phyloP scores from a whole-genome alignment of 1,140 invertebrate species.

The Steinernema feltiae region DNA sequence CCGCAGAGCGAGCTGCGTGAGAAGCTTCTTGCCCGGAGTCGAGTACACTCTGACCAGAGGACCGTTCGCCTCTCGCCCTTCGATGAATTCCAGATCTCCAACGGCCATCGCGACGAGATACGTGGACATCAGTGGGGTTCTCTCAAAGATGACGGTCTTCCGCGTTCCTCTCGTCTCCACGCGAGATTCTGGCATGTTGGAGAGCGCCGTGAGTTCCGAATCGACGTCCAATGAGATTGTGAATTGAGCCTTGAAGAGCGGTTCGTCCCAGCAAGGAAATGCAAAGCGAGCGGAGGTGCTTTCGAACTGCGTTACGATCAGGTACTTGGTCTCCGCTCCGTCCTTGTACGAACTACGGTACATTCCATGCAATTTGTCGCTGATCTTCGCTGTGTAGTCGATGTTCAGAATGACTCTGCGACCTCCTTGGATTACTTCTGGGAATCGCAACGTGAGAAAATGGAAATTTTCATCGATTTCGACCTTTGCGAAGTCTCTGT shows the following conservation, averaged over 20 bases:
- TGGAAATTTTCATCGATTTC: neutral
- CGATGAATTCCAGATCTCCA: conserved; percentile 55
- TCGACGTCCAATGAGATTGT: conserved; percentile 59
- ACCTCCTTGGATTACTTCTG: neutral
- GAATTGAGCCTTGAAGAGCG: conserved; percentile 80
- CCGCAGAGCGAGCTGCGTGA: conserved; percentile 36
- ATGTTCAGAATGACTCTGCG: conserved; percentile 59
- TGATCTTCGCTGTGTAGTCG: conserved; percentile 74
- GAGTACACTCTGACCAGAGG: conserved; percentile 68
- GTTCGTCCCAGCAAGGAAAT: conserved; percentile 93
- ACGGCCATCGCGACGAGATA: neutral
- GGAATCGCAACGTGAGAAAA: conserved; percentile 29
- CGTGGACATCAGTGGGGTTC: neutral
- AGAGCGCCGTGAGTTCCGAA: conserved; percentile 16
- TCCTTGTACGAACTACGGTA: conserved; percentile 79
- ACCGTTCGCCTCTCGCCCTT: conserved; percentile 63
- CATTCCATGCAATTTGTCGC: conserved; percentile 89
- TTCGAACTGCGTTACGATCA: conserved; percentile 87
- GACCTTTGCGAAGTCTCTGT: neutral
- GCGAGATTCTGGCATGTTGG: conserved; percentile 56
- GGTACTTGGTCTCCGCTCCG: conserved; percentile 66
- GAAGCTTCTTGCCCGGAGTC: conserved; percentile 67
- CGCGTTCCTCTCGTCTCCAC: neutral
- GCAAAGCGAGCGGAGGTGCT: conserved; percentile 83
- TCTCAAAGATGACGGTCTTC: neutral